A percentile compares a stretch with the other conserved stretches of the same genome.
These are phyloP conservation scores for Trissolcus basalis DNA, from an alignment of 1,140 invertebrate species.

Conservation along the genomic window DNA sequence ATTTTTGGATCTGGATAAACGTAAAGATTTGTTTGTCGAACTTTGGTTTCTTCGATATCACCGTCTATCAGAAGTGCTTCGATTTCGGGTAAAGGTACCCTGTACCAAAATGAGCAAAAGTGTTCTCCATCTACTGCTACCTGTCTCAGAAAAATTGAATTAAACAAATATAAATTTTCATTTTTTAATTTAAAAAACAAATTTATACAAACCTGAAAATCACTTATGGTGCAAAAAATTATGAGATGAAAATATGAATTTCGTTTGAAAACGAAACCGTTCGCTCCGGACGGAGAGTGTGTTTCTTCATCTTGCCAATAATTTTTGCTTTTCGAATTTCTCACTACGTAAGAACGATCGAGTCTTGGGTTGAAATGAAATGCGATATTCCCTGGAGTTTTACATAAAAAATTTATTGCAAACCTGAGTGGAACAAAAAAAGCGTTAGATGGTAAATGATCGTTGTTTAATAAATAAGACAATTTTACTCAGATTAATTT, in stretches of 20 bases:
- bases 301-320: constrained; percentile 85
- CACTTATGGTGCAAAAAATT: constrained; percentile 68
- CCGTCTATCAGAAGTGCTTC: constrained; percentile 79
- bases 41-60: constrained; percentile 75
- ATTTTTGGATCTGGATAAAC: constrained; percentile 76
- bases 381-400: constrained; percentile 80
- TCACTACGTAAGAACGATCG: constrained; percentile 84
- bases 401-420: constrained; percentile 79
- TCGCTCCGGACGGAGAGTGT: constrained; percentile 72
- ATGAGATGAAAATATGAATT: constrained; percentile 69
- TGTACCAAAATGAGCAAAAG: constrained; percentile 82
- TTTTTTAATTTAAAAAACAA: not conserved
- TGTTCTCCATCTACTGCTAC: constrained; percentile 84
- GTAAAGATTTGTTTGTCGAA: constrained; percentile 68
- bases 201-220: constrained; percentile 65
- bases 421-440: constrained; percentile 76
- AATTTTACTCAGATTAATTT: not conserved
- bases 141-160: constrained; percentile 61
- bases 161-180: not conserved
- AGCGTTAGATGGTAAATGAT: not conserved
- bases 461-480: not conserved
- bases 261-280: constrained; percentile 61
- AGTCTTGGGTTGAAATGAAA: constrained; percentile 88
- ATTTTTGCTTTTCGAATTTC: constrained; percentile 81
- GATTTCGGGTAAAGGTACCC: constrained; percentile 78